Evolutionary conservation across 2,888 invertebrate species (phyloP).

Genomic region (Cordilura impudica): DNA sequence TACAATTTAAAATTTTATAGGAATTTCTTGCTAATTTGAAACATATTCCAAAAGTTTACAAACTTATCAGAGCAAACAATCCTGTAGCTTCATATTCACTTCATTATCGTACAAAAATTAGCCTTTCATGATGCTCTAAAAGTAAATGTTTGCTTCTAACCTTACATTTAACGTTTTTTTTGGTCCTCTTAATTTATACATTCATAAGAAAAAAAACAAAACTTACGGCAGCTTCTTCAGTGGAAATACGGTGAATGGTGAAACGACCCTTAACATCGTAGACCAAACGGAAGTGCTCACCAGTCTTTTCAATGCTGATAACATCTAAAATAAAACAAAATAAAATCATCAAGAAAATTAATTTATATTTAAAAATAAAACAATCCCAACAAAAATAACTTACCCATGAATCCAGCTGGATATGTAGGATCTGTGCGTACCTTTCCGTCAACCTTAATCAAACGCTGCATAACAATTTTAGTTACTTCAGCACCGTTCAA

Average conservation of each 20-base stretch:
- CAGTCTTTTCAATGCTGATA: conserved; percentile 98
- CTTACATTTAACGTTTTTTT: too few relatives aligned
- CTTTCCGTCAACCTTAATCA: conserved; percentile 99
- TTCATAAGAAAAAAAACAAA: background rate
- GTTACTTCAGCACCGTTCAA: conserved; percentile 97
- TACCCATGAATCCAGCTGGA: conserved; percentile 99
- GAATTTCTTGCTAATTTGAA: too few relatives aligned
- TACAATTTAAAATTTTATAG: too few relatives aligned
- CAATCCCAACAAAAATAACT: conserved; percentile 72
- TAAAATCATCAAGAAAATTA: background rate
- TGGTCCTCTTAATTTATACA: too few relatives aligned
- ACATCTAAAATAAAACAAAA: conserved; percentile 87
- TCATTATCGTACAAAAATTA: too few relatives aligned
- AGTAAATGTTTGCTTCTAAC: too few relatives aligned
- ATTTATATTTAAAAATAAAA: background rate
- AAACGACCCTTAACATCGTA: conserved; percentile 99
- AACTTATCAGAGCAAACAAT: too few relatives aligned
- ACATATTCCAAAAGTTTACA: too few relatives aligned
- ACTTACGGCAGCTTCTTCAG: conserved; percentile 96
- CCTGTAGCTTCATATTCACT: too few relatives aligned
- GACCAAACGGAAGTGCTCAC: conserved; percentile 97
- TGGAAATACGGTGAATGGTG: conserved; percentile 96
- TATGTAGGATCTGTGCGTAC: conserved; percentile 98
- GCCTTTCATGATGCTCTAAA: too few relatives aligned
- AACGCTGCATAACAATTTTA: conserved; percentile 98